Percentiles rank a stretch among this genome's conserved stretches.
These are phyloP conservation scores for Anguilla anguilla DNA, from an alignment of 2,797 vertebrate genomes.

Conservation along the genomic window DNA sequence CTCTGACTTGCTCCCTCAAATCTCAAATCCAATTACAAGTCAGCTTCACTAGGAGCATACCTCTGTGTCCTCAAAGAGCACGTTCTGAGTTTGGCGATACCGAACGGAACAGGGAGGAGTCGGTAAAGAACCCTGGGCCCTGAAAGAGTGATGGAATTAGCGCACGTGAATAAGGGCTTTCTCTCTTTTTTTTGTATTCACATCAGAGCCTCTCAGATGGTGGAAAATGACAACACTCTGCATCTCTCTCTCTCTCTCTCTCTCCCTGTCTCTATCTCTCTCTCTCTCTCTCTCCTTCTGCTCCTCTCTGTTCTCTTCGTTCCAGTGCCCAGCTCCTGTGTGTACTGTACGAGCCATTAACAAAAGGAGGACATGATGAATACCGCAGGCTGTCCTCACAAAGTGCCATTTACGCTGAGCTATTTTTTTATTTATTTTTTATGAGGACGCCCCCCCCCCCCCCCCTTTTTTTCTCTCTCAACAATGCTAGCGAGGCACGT, in stretches of 20 bases:
- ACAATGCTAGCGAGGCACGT: background rate
- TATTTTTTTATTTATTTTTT: background rate
- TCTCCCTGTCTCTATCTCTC: too few relatives aligned
- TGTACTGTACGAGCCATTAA: too few relatives aligned
- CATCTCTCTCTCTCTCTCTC: background rate
- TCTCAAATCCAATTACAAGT: background rate
- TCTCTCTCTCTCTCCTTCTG: background rate
- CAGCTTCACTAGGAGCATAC: background rate
- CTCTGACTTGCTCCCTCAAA: too few relatives aligned
- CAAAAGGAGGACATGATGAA: background rate
- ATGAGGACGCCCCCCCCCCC: background rate
- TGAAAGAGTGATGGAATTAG: background rate
- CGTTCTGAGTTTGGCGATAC: background rate
- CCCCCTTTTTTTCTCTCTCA: background rate
- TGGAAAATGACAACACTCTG: background rate
- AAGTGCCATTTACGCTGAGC: background rate
- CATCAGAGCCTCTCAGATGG: background rate
- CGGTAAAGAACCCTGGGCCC: too few relatives aligned
- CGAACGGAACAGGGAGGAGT: background rate
- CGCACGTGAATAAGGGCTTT: background rate
- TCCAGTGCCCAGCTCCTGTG: background rate
- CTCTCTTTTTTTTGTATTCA: background rate
- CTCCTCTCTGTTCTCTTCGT: background rate
- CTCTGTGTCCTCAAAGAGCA: background rate
- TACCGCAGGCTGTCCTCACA: background rate